A percentile compares a stretch with the other conserved stretches of the same genome.
phyloP scores from a whole-genome alignment of 1,140 invertebrate species.

The Armadillidium nasatum region DNA sequence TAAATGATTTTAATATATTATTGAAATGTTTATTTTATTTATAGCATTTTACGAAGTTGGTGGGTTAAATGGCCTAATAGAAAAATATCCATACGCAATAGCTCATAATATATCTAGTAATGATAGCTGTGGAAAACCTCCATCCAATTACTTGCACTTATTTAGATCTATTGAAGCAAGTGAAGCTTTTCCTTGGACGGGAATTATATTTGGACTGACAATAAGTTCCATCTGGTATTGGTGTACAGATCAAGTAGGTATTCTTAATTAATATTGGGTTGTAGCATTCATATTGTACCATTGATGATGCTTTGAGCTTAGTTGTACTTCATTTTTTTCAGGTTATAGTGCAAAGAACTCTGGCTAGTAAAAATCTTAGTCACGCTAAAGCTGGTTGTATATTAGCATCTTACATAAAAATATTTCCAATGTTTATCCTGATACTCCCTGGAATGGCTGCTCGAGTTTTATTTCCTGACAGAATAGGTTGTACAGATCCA shows the following conservation, averaged over 20 bases:
- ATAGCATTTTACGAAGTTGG: constrained; percentile 55
- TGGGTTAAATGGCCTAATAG: constrained; percentile 52
- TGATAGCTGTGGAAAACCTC: constrained; percentile 49
- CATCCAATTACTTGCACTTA: constrained; percentile 53
- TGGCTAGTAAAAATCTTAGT: constrained; percentile 55
- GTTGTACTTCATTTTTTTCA: neutral
- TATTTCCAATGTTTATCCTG: constrained; percentile 56
- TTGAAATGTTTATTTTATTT: neutral
- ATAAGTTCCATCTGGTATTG: constrained; percentile 58
- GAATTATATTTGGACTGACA: constrained; percentile 54
- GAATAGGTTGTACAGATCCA: constrained; percentile 53
- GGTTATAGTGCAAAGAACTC: constrained; percentile 56
- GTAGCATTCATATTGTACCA: too few relatives aligned
- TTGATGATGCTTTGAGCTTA: too few relatives aligned
- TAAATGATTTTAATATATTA: neutral
- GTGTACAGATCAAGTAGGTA: constrained; percentile 55
- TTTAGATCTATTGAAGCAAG: constrained; percentile 49
- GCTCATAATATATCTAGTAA: neutral
- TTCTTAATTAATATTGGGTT: too few relatives aligned
- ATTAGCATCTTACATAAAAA: constrained; percentile 56
- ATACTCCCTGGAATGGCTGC: constrained; percentile 59
- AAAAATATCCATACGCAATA: constrained; percentile 47
- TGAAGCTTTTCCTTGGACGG: constrained; percentile 56
- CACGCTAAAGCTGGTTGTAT: constrained; percentile 57
- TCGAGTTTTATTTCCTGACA: constrained; percentile 52